A percentile compares a stretch with the other conserved stretches of the same genome.
phyloP scores from a whole-genome alignment of 2,797 vertebrate genomes.

The Eutrigla gurnardus region DNA sequence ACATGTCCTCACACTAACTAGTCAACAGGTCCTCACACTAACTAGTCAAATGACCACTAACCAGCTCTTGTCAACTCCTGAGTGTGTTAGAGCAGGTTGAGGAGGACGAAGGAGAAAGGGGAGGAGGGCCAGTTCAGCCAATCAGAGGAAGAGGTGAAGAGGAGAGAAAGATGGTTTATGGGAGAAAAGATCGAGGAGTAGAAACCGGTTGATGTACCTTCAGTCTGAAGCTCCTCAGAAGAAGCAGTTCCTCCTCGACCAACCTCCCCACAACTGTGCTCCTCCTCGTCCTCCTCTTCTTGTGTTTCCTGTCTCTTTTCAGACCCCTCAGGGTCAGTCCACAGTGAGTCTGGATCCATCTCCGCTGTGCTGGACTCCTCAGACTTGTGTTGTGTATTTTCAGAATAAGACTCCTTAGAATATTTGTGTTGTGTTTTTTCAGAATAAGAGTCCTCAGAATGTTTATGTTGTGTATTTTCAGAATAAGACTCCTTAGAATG shows the following conservation, averaged over 20 bases:
- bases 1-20: too few species aligned
- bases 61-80: too few species aligned
- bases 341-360: not conserved
- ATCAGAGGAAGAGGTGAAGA: constrained; percentile 23
- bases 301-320: not conserved
- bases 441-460: not conserved
- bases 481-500: not conserved
- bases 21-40: too few species aligned
- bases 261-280: constrained; percentile 29
- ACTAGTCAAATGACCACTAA: too few species aligned
- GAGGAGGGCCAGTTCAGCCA: constrained; percentile 12
- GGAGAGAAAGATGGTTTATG: constrained; percentile 15
- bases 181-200: constrained; percentile 12
- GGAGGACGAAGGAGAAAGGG: not conserved
- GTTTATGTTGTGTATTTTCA: not conserved
- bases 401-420: constrained; percentile 10
- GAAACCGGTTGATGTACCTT: constrained; percentile 67
- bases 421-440: not conserved
- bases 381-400: accelerated
- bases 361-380: not conserved
- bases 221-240: constrained; percentile 36
- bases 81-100: not conserved
- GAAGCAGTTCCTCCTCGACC: constrained; percentile 36
- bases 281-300: constrained; percentile 3
- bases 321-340: not conserved